Percentiles rank a stretch among this genome's conserved stretches.
Conservation (phyloP, 53 echinoderm and acorn worm species). For the Arbacia lixula region DNA sequence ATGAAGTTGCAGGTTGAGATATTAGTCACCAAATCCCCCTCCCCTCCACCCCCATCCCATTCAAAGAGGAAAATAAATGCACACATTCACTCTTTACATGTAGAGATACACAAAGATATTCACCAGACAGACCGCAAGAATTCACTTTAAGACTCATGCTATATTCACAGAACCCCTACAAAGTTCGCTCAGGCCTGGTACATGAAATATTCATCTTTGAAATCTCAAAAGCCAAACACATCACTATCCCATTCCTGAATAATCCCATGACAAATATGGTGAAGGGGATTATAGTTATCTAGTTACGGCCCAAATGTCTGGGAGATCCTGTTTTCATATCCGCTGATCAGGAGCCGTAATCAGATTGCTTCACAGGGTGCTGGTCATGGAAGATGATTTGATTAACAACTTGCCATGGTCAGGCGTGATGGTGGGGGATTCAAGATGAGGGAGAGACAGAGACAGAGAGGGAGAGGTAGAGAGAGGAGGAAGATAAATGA, state of each 20-base stretch:
- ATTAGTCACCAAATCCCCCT: too few species aligned
- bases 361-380: slow-evolving; percentile 28
- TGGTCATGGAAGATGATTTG: slow-evolving; percentile 31
- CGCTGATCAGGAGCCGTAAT: slow-evolving; percentile 16
- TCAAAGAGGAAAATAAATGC: too few species aligned
- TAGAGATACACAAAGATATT: too few species aligned
- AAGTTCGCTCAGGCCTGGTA: background rate
- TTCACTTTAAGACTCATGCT: too few species aligned
- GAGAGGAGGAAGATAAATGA: too few species aligned
- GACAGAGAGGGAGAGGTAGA: background rate
- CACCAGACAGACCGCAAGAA: too few species aligned
- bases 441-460: background rate
- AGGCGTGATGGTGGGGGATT: slow-evolving; percentile 7
- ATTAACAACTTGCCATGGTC: slow-evolving; percentile 26
- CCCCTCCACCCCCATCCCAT: too few species aligned
- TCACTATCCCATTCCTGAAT: slow-evolving; percentile 34
- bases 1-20: too few species aligned
- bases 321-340: slow-evolving; percentile 40
- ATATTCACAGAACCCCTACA: too few species aligned
- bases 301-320: slow-evolving; percentile 26
- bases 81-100: too few species aligned
- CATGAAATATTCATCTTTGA: slow-evolving; percentile 42
- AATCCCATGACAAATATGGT: slow-evolving; percentile 39
- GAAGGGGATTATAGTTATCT: slow-evolving; percentile 45
- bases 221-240: slow-evolving; percentile 41